These are phyloP conservation scores for Gadopsis bispinosus DNA, from an alignment of 2,797 vertebrate genomes.

Conservation along the genomic window DNA sequence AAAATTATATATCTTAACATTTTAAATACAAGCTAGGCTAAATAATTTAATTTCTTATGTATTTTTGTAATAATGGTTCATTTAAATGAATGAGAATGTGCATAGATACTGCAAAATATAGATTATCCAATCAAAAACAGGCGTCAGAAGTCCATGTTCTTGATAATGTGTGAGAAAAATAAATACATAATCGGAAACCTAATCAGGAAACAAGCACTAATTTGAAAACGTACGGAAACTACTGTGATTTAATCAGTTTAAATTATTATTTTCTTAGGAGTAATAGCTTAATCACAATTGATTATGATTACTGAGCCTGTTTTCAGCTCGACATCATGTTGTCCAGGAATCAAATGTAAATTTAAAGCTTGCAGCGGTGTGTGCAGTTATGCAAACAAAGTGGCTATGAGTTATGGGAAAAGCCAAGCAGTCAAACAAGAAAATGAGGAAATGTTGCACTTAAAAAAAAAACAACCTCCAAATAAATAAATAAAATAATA, in stretches of 20 bases:
- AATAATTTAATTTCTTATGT: not conserved
- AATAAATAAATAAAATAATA: not conserved
- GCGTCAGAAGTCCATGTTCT: not conserved
- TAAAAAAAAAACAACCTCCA: not conserved
- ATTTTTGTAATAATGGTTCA: not conserved
- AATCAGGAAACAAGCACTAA: not conserved
- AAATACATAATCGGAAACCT: not conserved
- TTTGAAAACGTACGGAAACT: not conserved
- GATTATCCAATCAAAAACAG: not conserved
- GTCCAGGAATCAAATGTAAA: conserved; percentile 2
- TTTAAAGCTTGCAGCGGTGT: conserved; percentile 3
- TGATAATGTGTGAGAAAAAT: not conserved
- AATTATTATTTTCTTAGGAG: not conserved
- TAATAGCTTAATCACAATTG: not conserved
- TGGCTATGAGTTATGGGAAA: not conserved
- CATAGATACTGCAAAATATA: not conserved
- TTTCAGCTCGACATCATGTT: not conserved
- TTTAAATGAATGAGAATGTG: not conserved
- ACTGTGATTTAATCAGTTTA: not conserved
- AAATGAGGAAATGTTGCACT: conserved; percentile 19
- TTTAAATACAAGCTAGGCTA: not conserved
- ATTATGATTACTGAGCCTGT: not conserved
- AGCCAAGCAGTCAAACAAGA: conserved; percentile 38
- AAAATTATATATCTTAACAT: not conserved
- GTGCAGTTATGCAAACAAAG: conserved; percentile 32